phyloP scores from a whole-genome alignment of 2,113 vertebrate species.

The Ciconia stormi region DNA sequence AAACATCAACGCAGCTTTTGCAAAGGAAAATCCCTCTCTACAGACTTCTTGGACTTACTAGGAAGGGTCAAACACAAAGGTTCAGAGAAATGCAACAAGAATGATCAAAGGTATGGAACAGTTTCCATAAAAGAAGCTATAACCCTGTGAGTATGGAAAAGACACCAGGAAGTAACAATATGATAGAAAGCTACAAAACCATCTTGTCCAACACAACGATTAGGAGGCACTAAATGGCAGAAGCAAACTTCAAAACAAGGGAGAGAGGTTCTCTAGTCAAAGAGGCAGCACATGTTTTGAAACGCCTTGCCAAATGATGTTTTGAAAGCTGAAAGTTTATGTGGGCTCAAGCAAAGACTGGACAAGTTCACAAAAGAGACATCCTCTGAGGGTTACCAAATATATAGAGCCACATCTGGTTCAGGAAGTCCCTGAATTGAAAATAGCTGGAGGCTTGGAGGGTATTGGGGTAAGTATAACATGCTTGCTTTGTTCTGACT shows the following conservation, averaged over 20 bases:
- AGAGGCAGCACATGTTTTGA: neutral
- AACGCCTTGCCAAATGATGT: neutral
- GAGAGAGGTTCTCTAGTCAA: neutral
- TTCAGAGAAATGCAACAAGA: neutral
- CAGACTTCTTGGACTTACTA: neutral
- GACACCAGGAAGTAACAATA: neutral
- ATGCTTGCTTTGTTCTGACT: neutral
- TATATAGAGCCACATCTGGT: conserved; percentile 31
- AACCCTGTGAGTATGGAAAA: neutral
- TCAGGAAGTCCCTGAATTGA: conserved; percentile 11
- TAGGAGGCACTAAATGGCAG: neutral
- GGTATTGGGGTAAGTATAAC: neutral
- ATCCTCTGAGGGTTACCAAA: conserved; percentile 28
- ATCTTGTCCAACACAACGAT: neutral
- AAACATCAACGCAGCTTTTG: neutral
- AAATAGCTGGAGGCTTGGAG: conserved; percentile 22
- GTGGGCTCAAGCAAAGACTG: neutral
- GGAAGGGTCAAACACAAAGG: neutral
- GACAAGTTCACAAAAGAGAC: conserved; percentile 1
- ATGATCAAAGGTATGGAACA: neutral
- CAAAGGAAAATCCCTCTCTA: neutral
- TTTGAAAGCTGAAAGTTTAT: neutral
- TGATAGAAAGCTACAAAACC: neutral
- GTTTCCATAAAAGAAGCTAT: neutral
- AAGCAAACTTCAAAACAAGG: neutral